phyloP scores from a whole-genome alignment of 2,797 vertebrate genomes.

The Micrastur ruficollis region DNA sequence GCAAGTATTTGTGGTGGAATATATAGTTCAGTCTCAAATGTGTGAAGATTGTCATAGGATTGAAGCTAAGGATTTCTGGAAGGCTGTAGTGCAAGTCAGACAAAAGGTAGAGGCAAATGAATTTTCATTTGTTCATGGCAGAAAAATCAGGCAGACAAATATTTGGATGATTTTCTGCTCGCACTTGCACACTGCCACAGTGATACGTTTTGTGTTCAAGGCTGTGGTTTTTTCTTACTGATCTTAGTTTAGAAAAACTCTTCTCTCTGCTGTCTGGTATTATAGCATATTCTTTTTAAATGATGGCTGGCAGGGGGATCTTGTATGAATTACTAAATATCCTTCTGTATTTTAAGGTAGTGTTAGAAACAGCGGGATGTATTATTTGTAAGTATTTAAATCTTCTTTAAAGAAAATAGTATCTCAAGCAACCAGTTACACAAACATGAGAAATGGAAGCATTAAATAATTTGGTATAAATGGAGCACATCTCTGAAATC shows the following conservation, averaged over 20 bases:
- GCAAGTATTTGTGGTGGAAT: slow-evolving; percentile 96
- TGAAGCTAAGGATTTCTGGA: slow-evolving; percentile 99
- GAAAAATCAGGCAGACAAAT: not conserved
- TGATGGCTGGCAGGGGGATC: not conserved
- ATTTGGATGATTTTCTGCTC: not conserved
- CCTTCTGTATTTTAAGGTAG: not conserved
- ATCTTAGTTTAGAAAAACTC: not conserved
- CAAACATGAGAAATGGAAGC: not conserved
- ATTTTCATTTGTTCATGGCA: not conserved
- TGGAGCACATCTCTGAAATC: not conserved
- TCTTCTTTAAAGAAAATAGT: not conserved
- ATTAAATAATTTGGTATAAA: not conserved
- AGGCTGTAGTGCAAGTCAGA: slow-evolving; percentile 93
- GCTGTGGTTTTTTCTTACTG: not conserved
- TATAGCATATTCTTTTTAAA: not conserved
- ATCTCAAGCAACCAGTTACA: not conserved
- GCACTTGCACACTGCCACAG: not conserved
- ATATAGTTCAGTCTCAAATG: slow-evolving; percentile 88
- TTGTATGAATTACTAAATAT: not conserved
- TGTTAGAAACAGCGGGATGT: not conserved
- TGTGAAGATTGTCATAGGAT: slow-evolving; percentile 97
- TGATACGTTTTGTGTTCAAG: not conserved
- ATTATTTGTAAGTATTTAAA: not conserved
- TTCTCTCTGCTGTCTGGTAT: not conserved
- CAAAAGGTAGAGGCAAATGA: slow-evolving; percentile 85